Conservation (phyloP, 2,113 vertebrate species). For the Crotalus tigris region DNA sequence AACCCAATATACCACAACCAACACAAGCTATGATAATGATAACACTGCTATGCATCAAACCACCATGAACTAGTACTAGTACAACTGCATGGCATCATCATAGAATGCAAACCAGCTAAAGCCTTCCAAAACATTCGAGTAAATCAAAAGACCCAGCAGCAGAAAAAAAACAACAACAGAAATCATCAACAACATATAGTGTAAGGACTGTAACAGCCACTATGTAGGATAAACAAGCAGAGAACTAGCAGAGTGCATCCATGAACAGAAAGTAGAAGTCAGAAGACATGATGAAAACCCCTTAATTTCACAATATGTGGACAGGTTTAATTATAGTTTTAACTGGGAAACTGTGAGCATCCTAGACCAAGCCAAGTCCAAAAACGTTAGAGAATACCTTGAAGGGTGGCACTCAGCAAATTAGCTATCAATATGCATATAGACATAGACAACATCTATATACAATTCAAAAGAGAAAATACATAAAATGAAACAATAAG, state of each 20-base stretch:
- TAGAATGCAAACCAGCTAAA: background rate
- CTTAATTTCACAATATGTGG: background rate
- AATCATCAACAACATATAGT: too few relatives aligned
- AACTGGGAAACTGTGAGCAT: background rate
- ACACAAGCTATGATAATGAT: background rate
- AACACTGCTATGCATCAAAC: background rate
- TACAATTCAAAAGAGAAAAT: background rate
- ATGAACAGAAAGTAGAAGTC: too few relatives aligned
- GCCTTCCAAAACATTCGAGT: too few relatives aligned
- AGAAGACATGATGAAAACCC: background rate
- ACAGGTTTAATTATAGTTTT: background rate
- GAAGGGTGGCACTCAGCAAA: background rate
- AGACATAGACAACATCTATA: background rate
- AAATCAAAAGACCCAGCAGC: too few relatives aligned
- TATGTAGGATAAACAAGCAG: too few relatives aligned
- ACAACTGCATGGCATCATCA: background rate
- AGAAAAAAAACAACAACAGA: too few relatives aligned
- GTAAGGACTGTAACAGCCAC: too few relatives aligned
- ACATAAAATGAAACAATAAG: background rate
- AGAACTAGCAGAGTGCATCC: too few relatives aligned
- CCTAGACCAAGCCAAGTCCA: background rate
- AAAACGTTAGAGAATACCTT: background rate
- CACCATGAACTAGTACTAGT: background rate
- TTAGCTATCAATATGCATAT: background rate
- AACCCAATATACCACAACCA: background rate